Evolutionary conservation across 1,140 invertebrate species (phyloP), one percentile per base, ranked within the genome.

Genomic region (Scaptomyza graminum): DNA sequence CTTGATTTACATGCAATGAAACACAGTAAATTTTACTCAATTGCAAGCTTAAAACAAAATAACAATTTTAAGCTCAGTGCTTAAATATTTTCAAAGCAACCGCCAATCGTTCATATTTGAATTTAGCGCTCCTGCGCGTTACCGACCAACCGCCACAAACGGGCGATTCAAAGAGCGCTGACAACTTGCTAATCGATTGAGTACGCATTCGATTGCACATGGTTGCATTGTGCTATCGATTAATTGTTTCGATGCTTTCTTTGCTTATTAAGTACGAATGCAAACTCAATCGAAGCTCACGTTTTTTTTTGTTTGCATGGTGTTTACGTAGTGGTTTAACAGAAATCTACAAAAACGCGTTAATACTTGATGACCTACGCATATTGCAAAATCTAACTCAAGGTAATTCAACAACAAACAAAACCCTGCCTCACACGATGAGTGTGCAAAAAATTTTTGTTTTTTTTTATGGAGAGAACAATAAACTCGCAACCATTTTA

Each of bases 361-460:
- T 5, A 55, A 50, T 44, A 72, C 39, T 75, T 44, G 37, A 76
- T 62, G 75, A 67, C 18, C 68, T 57, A 56, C 63, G 71, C 44
- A 63, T 59, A 55, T 74, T 64, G 62, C 62, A 60, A 37, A 37
- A 50, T 55, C 46, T 76, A 68, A 79, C 28, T 79, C 55, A 67
- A 82, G 79, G 79, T 82, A 82, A 79, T 69, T 37, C 52, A 67
- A 73, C 44, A 57, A 62, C n/a, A 43, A 60, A 31, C 13, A 8
- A 41, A 1, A 1, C 9, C 9, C 15, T 3, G 1, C 41, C 39
- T n/a, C 16, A 11, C 37, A 16, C 16, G 47, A 67, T 72, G 69
- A 75, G 44, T 66, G 50, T 61, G 69, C 54, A 55, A 60, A 67
- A 72, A 52, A 71, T 56, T 6, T 3, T 12, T 28, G 9, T 37